Conservation (phyloP, 1,140 invertebrate species). For the Gonioctena quinquepunctata region DNA sequence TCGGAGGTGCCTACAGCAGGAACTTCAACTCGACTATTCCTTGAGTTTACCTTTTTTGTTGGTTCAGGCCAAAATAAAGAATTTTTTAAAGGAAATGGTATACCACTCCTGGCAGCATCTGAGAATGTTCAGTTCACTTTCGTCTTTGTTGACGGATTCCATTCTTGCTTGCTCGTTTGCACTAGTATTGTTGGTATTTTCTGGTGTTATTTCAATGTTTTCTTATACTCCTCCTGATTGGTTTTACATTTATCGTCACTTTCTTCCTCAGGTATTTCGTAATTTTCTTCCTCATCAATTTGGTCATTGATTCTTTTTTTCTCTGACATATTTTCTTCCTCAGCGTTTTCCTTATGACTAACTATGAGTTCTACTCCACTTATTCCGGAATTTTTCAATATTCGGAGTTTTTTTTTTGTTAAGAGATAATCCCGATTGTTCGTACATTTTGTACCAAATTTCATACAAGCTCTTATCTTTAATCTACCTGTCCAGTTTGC, state of each 20-base stretch:
- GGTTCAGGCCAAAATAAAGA: no score
- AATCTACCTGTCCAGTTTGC: constrained; percentile 3
- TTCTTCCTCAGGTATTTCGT: background rate
- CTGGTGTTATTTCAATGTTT: background rate
- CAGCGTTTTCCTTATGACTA: background rate
- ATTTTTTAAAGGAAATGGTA: no score
- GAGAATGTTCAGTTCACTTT: no score
- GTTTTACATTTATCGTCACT: background rate
- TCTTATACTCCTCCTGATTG: background rate
- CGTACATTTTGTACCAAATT: constrained; percentile 9
- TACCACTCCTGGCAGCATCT: no score
- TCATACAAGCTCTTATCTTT: constrained; percentile 6
- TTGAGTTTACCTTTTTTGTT: no score
- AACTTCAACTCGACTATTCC: no score
- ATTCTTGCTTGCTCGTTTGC: no score
- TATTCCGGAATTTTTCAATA: background rate
- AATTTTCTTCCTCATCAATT: no score
- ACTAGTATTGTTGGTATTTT: background rate
- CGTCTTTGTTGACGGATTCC: no score
- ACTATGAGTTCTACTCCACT: background rate
- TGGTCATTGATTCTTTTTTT: background rate
- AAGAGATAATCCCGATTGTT: background rate
- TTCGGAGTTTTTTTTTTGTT: background rate
- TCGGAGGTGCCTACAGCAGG: no score
- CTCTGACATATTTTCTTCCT: background rate